Percentiles rank a stretch among this genome's conserved stretches.
phyloP scores from a whole-genome alignment of 2,888 invertebrate genomes.

The Himalopsyche kuldschensis region DNA sequence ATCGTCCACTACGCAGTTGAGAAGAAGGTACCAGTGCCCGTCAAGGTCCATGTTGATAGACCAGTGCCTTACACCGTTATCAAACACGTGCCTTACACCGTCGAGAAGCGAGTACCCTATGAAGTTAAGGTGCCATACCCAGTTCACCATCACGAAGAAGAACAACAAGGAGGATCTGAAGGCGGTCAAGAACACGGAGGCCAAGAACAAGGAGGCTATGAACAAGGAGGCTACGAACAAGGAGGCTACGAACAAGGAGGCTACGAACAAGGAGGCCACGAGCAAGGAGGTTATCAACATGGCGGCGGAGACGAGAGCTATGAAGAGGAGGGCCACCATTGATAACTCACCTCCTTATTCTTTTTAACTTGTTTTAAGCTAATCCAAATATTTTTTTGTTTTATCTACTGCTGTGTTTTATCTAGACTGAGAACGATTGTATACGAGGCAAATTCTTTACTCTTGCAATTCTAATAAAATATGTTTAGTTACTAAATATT shows the following conservation, averaged over 20 bases:
- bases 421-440: constrained; percentile 37
- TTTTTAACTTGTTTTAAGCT: constrained; percentile 38
- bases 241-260: constrained; percentile 47
- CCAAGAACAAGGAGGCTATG: constrained; percentile 56
- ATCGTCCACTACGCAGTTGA: constrained; percentile 68
- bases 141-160: constrained; percentile 49
- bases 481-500: constrained; percentile 31
- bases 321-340: constrained; percentile 50
- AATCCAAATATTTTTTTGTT: constrained; percentile 31
- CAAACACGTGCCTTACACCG: constrained; percentile 65
- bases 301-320: constrained; percentile 24
- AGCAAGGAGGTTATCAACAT: constrained; percentile 42
- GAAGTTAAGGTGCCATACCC: constrained; percentile 66
- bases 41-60: constrained; percentile 65
- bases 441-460: constrained; percentile 37
- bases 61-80: constrained; percentile 68
- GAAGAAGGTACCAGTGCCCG: constrained; percentile 67
- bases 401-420: constrained; percentile 25
- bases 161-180: constrained; percentile 44
- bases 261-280: constrained; percentile 44
- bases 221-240: no score
- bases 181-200: constrained; percentile 58
- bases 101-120: constrained; percentile 65
- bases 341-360: constrained; percentile 36
- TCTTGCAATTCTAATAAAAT: constrained; percentile 23